phyloP scores from a whole-genome alignment of 2,113 vertebrate genomes.

The Nothocercus julius region DNA sequence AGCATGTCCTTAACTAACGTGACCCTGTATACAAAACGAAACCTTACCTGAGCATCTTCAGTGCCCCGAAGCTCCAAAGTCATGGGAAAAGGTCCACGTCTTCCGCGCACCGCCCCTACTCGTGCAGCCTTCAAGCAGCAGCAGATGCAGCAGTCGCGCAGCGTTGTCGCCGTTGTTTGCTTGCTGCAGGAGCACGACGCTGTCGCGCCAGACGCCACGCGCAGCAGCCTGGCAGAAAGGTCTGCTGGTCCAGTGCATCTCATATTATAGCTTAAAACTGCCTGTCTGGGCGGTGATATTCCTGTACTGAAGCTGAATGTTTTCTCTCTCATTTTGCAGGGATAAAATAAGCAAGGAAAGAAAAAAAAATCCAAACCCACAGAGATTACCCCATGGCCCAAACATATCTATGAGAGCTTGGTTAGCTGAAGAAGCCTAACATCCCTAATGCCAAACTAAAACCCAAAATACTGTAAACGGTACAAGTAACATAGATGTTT shows the following conservation, averaged over 20 bases:
- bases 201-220: neutral
- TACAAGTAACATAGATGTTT: neutral
- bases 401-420: neutral
- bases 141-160: neutral
- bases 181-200: neutral
- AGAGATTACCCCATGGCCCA: neutral
- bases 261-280: neutral
- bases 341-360: neutral
- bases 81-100: too few relatives aligned
- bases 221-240: neutral
- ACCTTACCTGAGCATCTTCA: neutral
- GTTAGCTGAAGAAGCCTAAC: neutral
- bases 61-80: neutral
- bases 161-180: neutral
- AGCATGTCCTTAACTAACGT: neutral
- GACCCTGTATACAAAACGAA: neutral
- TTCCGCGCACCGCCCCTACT: neutral
- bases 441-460: neutral
- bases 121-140: neutral
- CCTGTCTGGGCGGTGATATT: neutral
- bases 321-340: neutral
- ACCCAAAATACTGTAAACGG: neutral
- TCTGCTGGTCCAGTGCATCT: neutral
- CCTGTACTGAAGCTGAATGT: neutral
- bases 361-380: neutral